These are phyloP conservation scores for Rallus crepitans DNA, from an alignment of 2,797 vertebrate genomes.

Conservation along the genomic window DNA sequence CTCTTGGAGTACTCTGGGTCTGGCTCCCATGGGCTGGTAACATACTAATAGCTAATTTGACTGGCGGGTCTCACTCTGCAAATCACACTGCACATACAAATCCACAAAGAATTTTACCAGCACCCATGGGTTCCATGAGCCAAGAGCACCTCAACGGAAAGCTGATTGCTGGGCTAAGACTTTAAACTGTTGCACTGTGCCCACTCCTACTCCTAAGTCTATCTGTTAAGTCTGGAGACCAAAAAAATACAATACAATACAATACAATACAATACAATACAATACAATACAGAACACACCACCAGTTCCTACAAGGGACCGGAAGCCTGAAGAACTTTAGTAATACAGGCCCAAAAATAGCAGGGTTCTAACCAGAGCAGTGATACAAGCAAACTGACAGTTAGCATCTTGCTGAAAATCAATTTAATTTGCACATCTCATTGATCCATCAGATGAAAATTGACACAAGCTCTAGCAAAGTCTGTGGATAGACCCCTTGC, in stretches of 20 bases:
- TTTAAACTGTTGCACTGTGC: not conserved
- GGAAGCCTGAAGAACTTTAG: not conserved
- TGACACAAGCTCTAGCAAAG: not conserved
- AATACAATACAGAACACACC: not conserved
- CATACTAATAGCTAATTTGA: not conserved
- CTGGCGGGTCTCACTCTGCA: not conserved
- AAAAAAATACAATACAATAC: not conserved
- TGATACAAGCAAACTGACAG: not conserved
- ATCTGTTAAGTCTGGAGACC: not conserved
- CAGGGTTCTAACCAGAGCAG: not conserved
- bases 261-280: not conserved
- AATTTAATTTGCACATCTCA: not conserved
- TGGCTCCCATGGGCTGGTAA: not conserved
- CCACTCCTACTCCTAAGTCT: not conserved
- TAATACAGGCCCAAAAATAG: not conserved
- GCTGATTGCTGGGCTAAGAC: not conserved
- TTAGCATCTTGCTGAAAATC: not conserved
- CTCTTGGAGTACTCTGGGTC: fast-evolving
- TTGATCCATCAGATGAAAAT: not conserved
- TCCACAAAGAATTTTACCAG: not conserved
- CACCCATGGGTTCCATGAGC: not conserved
- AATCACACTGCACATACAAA: not conserved
- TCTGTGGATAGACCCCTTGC: not conserved
- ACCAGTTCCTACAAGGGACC: not conserved
- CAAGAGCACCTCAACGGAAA: not conserved